Percentiles rank a stretch among this genome's conserved stretches.
Evolutionary conservation across 2,113 vertebrate genomes (phyloP).

Genomic region (Plotosus lineatus): DNA sequence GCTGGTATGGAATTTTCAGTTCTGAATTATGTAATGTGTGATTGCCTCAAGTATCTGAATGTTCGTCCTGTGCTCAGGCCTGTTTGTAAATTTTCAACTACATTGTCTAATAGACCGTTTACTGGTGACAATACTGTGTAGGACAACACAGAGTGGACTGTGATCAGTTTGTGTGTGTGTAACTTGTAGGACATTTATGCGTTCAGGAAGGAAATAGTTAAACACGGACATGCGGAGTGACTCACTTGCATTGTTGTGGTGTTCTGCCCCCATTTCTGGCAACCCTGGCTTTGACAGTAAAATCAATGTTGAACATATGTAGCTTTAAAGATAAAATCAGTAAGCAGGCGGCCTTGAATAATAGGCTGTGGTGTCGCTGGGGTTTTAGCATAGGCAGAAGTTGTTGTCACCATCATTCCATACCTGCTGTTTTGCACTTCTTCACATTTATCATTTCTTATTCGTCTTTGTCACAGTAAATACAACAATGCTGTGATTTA

Average conservation of each 20-base stretch:
- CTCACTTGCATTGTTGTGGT: slow-evolving; percentile 45
- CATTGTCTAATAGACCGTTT: slow-evolving; percentile 42
- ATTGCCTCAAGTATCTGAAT: slow-evolving; percentile 50
- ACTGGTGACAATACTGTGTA: slow-evolving; percentile 38
- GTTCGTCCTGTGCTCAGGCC: slow-evolving; percentile 50
- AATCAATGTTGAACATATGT: slow-evolving; percentile 44
- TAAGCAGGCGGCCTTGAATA: slow-evolving; percentile 38
- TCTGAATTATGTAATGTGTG: slow-evolving; percentile 50
- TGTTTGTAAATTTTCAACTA: slow-evolving; percentile 52
- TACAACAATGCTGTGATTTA: background rate
- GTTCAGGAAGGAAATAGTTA: slow-evolving; percentile 42
- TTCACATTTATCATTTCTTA: background rate
- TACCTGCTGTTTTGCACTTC: background rate
- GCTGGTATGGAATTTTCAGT: slow-evolving; percentile 56
- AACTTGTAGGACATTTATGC: slow-evolving; percentile 4
- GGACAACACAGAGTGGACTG: background rate
- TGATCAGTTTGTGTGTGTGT: background rate
- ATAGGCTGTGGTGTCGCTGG: background rate
- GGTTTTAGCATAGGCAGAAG: background rate
- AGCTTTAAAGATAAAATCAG: slow-evolving; percentile 46
- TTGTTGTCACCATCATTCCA: background rate
- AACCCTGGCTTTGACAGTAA: slow-evolving; percentile 40
- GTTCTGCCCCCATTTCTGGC: slow-evolving; percentile 42
- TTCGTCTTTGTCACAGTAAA: background rate
- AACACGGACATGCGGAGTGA: slow-evolving; percentile 23